These are phyloP conservation scores for Rhea pennata DNA, from an alignment of 2,113 vertebrate genomes.

Conservation along the genomic window DNA sequence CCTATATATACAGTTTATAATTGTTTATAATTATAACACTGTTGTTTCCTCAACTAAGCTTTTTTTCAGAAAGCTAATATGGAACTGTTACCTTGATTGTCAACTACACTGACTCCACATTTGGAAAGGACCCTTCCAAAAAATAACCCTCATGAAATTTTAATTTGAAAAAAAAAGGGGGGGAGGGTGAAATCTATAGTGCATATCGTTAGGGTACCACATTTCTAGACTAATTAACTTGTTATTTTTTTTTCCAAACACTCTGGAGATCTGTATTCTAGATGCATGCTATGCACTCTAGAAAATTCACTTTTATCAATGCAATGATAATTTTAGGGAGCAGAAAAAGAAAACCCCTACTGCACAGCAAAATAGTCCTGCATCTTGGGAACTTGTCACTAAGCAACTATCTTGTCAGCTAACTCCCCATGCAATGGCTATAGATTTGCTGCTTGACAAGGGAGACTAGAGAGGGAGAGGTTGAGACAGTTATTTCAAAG, in stretches of 20 bases:
- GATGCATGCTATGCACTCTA: background rate
- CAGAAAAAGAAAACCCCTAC: background rate
- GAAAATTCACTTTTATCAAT: conserved; percentile 41
- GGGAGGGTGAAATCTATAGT: background rate
- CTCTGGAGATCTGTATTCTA: background rate
- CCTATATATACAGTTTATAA: too few species aligned
- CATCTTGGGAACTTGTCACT: background rate
- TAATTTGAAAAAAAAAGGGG: background rate
- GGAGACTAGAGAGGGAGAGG: background rate
- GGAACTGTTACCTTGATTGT: background rate
- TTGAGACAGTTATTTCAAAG: background rate
- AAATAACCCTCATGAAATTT: background rate
- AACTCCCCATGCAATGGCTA: background rate
- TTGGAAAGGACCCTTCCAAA: background rate
- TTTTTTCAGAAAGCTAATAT: background rate
- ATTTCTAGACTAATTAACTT: conserved; percentile 11
- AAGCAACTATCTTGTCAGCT: background rate
- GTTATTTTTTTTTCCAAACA: background rate
- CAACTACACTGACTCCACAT: background rate
- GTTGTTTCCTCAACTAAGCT: background rate
- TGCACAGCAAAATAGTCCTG: background rate
- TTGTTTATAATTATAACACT: too few species aligned
- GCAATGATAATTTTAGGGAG: background rate
- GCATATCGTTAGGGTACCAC: background rate
- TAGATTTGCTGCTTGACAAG: background rate